These are phyloP conservation scores for Andrena bicolor DNA, from an alignment of 2,888 invertebrate genomes.

Conservation along the genomic window DNA sequence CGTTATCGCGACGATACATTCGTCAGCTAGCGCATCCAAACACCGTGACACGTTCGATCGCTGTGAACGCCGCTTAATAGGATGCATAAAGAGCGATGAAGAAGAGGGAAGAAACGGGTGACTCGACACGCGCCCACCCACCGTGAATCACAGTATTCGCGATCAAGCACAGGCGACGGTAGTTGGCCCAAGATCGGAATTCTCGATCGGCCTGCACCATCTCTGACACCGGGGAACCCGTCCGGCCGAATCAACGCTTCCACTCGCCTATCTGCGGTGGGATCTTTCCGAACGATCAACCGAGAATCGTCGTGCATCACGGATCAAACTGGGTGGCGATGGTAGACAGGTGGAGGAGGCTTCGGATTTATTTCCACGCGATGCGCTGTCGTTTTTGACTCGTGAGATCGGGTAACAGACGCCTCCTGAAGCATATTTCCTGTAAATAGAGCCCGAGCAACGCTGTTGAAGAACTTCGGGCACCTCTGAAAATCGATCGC, in stretches of 20 bases:
- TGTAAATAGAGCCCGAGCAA: neutral
- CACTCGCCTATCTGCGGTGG: slow-evolving; percentile 39
- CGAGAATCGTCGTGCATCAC: slow-evolving; percentile 43
- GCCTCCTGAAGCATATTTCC: neutral
- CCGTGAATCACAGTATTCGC: slow-evolving; percentile 75
- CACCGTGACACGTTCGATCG: slow-evolving; percentile 33
- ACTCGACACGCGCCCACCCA: slow-evolving; percentile 76
- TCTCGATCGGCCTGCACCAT: slow-evolving; percentile 25
- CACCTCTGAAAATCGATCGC: too few species aligned
- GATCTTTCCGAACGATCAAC: slow-evolving; percentile 47
- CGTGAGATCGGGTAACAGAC: neutral
- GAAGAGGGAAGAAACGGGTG: slow-evolving; percentile 47
- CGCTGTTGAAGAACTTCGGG: neutral
- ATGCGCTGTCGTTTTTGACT: neutral
- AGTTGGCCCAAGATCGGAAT: slow-evolving; percentile 55
- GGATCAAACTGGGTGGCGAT: slow-evolving; percentile 14
- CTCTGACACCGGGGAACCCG: slow-evolving; percentile 51
- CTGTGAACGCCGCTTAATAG: slow-evolving; percentile 55
- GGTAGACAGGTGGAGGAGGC: neutral
- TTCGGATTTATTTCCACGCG: neutral
- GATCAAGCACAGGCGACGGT: slow-evolving; percentile 57
- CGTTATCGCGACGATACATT: slow-evolving; percentile 39
- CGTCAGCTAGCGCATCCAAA: neutral
- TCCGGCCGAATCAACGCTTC: slow-evolving; percentile 51
- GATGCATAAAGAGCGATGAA: slow-evolving; percentile 57